Conservation (phyloP, 2,797 vertebrate genomes). For the Dicrostonyx torquatus region DNA sequence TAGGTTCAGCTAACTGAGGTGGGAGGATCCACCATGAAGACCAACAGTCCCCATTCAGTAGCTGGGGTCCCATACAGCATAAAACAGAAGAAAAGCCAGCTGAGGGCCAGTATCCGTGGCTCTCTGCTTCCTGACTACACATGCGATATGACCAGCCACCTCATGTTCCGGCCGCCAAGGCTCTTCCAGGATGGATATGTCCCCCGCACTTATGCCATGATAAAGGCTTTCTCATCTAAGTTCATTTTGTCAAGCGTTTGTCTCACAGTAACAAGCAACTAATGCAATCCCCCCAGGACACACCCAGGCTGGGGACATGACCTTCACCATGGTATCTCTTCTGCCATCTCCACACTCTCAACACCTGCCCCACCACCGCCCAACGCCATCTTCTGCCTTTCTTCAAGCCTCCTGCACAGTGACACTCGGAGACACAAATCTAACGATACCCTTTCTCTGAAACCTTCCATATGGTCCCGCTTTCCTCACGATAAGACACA, state of each 20-base stretch:
- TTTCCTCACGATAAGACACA: neutral
- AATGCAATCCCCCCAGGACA: neutral
- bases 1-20: neutral
- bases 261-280: neutral
- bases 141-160: neutral
- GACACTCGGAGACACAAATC: neutral
- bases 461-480: neutral
- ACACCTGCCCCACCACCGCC: neutral
- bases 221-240: neutral
- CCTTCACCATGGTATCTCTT: neutral
- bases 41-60: neutral
- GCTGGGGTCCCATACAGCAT: no score
- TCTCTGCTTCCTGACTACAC: neutral
- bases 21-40: neutral
- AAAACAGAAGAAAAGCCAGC: neutral
- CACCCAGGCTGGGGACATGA: rapidly evolving
- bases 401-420: neutral
- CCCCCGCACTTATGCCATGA: neutral
- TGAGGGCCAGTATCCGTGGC: neutral
- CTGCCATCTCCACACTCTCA: no score
- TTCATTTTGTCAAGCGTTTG: neutral
- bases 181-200: neutral
- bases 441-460: neutral
- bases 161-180: neutral
- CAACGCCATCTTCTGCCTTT: neutral